Evolutionary conservation across 1,140 invertebrate genomes (phyloP).

Genomic region (Panulirus ornatus): DNA sequence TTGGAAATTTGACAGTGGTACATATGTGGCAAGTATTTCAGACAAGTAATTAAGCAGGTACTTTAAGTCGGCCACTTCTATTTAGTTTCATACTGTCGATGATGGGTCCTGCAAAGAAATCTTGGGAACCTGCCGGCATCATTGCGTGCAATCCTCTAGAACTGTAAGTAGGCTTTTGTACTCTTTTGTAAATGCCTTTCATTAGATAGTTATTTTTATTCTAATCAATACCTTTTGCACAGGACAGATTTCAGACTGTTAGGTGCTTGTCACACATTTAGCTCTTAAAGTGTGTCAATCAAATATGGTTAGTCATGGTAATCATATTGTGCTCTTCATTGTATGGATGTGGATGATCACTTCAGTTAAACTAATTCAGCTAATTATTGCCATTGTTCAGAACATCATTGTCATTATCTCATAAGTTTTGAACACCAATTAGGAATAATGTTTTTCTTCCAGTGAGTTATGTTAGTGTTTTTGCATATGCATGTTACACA

Average conservation of each 20-base stretch:
- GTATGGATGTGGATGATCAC: background rate
- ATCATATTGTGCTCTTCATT: background rate
- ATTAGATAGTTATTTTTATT: constrained; percentile 53
- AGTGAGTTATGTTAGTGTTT: no score
- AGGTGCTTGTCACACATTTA: constrained; percentile 52
- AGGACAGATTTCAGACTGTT: constrained; percentile 60
- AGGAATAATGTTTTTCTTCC: background rate
- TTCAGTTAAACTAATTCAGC: background rate
- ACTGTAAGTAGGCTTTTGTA: constrained; percentile 70
- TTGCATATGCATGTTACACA: no score
- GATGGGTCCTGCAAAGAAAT: constrained; percentile 22
- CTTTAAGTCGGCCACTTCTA: constrained; percentile 27
- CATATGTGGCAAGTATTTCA: constrained; percentile 9
- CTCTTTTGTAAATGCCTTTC: constrained; percentile 59
- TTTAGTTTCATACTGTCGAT: constrained; percentile 32
- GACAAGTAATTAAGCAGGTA: background rate
- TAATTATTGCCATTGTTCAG: background rate
- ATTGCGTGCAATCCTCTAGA: constrained; percentile 61
- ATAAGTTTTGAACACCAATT: background rate
- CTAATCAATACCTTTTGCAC: constrained; percentile 61
- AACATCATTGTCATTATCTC: background rate
- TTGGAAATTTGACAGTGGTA: constrained; percentile 16
- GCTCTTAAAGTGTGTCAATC: constrained; percentile 33
- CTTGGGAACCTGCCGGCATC: constrained; percentile 45
- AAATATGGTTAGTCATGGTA: constrained; percentile 35